Percentiles rank a stretch among this genome's conserved stretches.
These are phyloP conservation scores for Acrocephalus arundinaceus DNA, from an alignment of 2,113 vertebrate genomes.

Conservation along the genomic window DNA sequence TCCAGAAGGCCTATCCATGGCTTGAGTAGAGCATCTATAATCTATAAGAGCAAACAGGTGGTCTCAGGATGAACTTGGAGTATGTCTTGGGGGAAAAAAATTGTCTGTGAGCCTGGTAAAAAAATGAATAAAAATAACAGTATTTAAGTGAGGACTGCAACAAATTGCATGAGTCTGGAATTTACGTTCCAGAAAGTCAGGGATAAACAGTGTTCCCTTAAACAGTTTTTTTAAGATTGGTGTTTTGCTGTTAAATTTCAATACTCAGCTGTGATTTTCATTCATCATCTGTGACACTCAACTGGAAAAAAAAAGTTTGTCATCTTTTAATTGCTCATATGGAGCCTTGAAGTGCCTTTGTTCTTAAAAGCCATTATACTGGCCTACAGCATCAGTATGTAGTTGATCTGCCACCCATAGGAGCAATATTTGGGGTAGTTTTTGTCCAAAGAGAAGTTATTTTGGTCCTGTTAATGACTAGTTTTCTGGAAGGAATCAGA, in stretches of 20 bases:
- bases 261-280: conserved; percentile 29
- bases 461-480: not conserved
- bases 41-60: not conserved
- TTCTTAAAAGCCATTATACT: conserved; percentile 12
- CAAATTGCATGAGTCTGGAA: not conserved
- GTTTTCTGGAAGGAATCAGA: not conserved
- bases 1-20: not conserved
- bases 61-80: not conserved
- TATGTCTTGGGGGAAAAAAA: not conserved
- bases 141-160: not conserved
- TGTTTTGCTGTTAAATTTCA: not conserved
- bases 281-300: conserved; percentile 12
- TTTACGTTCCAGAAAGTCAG: not conserved
- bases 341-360: not conserved
- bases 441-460: not conserved
- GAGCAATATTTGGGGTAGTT: not conserved
- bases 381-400: not conserved
- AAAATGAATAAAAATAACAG: not conserved
- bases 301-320: not conserved
- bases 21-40: not conserved
- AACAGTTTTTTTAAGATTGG: not conserved
- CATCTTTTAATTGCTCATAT: conserved; percentile 12
- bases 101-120: not conserved
- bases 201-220: not conserved
- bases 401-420: not conserved